Percentiles rank a stretch among this genome's conserved stretches.
phyloP scores from a whole-genome alignment of 2,888 invertebrate species.

The Cataglyphis livida region DNA sequence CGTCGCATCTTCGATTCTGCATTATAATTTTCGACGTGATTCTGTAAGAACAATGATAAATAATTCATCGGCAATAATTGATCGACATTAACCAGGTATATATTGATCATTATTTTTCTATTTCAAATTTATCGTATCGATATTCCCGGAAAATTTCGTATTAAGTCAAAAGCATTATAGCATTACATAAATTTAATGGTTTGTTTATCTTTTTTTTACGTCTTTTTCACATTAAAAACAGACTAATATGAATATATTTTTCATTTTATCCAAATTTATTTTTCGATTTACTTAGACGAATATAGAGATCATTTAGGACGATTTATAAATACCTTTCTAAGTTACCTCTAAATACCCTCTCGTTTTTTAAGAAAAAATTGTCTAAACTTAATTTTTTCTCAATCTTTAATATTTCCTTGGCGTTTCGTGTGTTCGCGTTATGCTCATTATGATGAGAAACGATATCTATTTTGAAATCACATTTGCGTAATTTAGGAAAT shows the following conservation, averaged over 20 bases:
- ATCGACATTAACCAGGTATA: conserved; percentile 5
- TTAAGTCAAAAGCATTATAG: not conserved
- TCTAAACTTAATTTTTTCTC: not conserved
- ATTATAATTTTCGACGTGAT: not conserved
- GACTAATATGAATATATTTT: not conserved
- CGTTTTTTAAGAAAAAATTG: not conserved
- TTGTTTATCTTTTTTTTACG: not conserved
- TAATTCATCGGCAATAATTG: not conserved
- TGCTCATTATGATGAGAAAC: not conserved
- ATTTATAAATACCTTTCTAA: not conserved
- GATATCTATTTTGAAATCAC: conserved; percentile 4
- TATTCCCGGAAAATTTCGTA: conserved; percentile 1
- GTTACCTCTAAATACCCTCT: not conserved
- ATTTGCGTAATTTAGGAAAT: not conserved
- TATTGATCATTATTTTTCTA: not conserved
- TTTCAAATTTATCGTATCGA: not conserved
- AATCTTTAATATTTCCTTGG: conserved; percentile 14
- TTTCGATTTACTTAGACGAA: not conserved
- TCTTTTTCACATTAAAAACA: not conserved
- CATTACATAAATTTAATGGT: not conserved
- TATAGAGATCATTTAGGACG: not conserved
- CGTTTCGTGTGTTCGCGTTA: not conserved
- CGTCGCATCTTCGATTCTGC: not conserved
- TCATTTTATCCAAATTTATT: not conserved
- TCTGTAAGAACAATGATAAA: conserved; percentile 21